Percentiles rank a stretch among this genome's conserved stretches.
These are phyloP conservation scores for Axis porcinus DNA, from an alignment of 2,113 vertebrate species.

Conservation along the genomic window DNA sequence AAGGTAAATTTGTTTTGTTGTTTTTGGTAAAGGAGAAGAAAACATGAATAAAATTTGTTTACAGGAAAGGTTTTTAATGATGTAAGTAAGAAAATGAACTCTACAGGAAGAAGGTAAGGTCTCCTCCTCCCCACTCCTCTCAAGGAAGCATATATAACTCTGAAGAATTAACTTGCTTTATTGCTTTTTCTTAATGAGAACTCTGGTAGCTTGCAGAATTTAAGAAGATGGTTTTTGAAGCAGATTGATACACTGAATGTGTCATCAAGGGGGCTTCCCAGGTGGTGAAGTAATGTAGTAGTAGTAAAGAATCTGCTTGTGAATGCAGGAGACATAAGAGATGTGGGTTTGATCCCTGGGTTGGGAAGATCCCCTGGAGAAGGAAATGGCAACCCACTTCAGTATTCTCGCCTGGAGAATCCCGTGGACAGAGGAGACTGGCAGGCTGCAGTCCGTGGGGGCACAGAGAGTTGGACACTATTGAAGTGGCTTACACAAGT, in stretches of 20 bases:
- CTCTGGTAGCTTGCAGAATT: not conserved
- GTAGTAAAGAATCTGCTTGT: not conserved
- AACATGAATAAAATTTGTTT: not conserved
- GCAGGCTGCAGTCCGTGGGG: not conserved
- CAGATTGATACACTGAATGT: not conserved
- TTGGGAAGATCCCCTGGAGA: not conserved
- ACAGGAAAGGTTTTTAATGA: not conserved
- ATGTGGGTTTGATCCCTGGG: not conserved
- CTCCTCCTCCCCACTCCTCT: not conserved
- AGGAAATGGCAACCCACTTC: not conserved
- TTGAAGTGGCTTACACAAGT: not conserved
- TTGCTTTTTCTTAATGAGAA: not conserved
- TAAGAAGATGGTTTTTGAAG: slow-evolving; percentile 22
- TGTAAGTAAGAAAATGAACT: not conserved
- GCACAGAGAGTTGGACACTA: not conserved
- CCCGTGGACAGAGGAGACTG: not conserved
- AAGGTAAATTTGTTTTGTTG: not conserved
- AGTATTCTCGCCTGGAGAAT: not conserved
- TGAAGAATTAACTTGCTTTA: not conserved
- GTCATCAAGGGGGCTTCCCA: not conserved
- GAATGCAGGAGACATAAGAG: not conserved
- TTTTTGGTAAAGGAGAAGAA: not conserved
- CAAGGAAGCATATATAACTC: not conserved
- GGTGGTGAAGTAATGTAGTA: not conserved
- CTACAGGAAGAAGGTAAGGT: not conserved